Percentiles rank a stretch among this genome's conserved stretches.
Conservation (phyloP, 2,113 vertebrate genomes). For the Melanotaenia duboulayi region DNA sequence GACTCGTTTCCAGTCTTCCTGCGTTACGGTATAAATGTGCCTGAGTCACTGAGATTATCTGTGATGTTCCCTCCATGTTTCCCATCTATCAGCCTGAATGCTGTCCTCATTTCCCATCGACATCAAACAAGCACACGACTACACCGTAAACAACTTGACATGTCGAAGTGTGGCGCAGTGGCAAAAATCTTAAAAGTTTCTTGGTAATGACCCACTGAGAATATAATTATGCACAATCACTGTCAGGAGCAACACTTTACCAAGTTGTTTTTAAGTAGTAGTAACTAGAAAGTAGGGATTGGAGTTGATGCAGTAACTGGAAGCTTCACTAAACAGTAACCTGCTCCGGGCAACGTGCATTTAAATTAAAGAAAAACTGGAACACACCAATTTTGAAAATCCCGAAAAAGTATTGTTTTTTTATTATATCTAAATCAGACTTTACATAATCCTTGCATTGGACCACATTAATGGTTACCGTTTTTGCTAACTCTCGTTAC, state of each 20-base stretch:
- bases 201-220: constrained; percentile 53
- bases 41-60: constrained; percentile 42
- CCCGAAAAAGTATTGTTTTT: no score
- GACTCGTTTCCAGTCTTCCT: constrained; percentile 24
- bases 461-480: neutral
- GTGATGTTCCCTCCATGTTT: constrained; percentile 35
- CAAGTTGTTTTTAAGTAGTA: constrained; percentile 53
- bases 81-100: constrained; percentile 29
- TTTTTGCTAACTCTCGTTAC: neutral
- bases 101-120: constrained; percentile 48
- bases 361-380: no score
- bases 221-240: constrained; percentile 43
- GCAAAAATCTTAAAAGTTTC: constrained; percentile 35
- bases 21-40: constrained; percentile 20
- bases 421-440: no score
- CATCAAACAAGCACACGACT: constrained; percentile 14
- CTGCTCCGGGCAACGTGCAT: no score
- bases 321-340: no score
- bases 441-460: neutral
- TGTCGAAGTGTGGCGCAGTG: constrained; percentile 25
- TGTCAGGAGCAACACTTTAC: constrained; percentile 52
- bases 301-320: no score
- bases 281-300: no score
- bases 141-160: constrained; percentile 33
- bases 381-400: no score